Conservation (phyloP, 2,113 vertebrate genomes). For the Podocnemis expansa region DNA sequence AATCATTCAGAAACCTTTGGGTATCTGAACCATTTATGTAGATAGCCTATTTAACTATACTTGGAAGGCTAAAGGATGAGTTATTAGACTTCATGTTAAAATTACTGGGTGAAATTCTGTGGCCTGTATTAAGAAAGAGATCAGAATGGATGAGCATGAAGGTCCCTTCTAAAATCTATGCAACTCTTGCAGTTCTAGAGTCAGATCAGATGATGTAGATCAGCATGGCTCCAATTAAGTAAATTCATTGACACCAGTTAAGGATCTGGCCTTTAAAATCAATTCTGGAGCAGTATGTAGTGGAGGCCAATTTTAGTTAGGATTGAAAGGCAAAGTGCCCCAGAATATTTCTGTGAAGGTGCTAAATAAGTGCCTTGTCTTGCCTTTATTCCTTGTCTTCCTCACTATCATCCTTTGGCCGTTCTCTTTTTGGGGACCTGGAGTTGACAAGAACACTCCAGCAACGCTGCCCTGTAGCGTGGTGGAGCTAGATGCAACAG, state of each 20-base stretch:
- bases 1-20: not conserved
- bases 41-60: not conserved
- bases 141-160: not conserved
- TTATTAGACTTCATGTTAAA: not conserved
- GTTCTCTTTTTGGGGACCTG: not conserved
- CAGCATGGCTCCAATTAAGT: not conserved
- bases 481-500: not conserved
- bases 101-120: not conserved
- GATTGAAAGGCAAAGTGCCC: not conserved
- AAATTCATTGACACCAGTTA: not conserved
- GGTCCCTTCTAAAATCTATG: not conserved
- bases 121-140: not conserved
- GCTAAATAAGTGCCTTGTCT: rapidly evolving
- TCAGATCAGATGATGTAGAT: not conserved
- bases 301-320: not conserved
- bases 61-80: not conserved
- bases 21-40: not conserved
- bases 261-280: not conserved
- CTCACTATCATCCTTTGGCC: not conserved
- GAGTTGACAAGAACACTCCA: rapidly evolving
- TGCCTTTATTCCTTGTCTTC: not conserved
- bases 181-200: not conserved
- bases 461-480: rapidly evolving
- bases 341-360: not conserved
- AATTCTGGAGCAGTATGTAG: not conserved